Evolutionary conservation across 2,888 invertebrate genomes (phyloP).

Genomic region (Unio pictorum): DNA sequence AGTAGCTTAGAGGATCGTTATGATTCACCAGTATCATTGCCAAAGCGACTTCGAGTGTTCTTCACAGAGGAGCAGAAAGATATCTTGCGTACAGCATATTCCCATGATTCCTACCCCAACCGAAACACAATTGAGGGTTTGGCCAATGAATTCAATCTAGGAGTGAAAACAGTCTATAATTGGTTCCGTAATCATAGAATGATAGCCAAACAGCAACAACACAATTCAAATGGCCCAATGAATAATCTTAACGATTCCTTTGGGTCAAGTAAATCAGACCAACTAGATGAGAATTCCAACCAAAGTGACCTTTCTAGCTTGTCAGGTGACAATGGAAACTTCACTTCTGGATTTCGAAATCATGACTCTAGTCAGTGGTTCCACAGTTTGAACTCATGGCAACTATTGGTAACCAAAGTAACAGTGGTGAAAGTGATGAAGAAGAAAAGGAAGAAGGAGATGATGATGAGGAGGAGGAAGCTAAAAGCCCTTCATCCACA

Average conservation of each 20-base stretch:
- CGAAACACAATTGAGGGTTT: conserved; percentile 96
- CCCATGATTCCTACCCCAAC: conserved; percentile 96
- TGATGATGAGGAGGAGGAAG: conserved; percentile 24
- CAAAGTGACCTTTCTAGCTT: conserved; percentile 60
- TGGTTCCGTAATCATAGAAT: conserved; percentile 99
- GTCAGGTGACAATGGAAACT: conserved; percentile 47
- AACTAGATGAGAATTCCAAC: conserved; percentile 59
- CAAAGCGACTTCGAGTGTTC: conserved; percentile 84
- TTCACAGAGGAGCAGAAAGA: conserved; percentile 99
- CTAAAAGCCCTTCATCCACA: conserved; percentile 24
- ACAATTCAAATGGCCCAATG: conserved; percentile 35
- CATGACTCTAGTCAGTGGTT: conserved; percentile 61
- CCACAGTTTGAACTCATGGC: conserved; percentile 64
- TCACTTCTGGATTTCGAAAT: conserved; percentile 39
- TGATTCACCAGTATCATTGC: conserved; percentile 57
- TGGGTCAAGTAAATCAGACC: conserved; percentile 49
- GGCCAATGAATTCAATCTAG: conserved; percentile 90
- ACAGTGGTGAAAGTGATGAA: conserved; percentile 1
- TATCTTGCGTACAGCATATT: conserved; percentile 92
- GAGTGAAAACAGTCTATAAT: conserved; percentile 96
- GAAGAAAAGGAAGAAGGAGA: conserved; percentile 23
- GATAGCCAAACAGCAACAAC: conserved; percentile 82
- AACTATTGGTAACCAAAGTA: background rate
- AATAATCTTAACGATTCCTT: conserved; percentile 26
- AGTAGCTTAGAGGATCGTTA: conserved; percentile 68